Conservation (phyloP, 2,113 vertebrate species). For the Arvicanthis niloticus region DNA sequence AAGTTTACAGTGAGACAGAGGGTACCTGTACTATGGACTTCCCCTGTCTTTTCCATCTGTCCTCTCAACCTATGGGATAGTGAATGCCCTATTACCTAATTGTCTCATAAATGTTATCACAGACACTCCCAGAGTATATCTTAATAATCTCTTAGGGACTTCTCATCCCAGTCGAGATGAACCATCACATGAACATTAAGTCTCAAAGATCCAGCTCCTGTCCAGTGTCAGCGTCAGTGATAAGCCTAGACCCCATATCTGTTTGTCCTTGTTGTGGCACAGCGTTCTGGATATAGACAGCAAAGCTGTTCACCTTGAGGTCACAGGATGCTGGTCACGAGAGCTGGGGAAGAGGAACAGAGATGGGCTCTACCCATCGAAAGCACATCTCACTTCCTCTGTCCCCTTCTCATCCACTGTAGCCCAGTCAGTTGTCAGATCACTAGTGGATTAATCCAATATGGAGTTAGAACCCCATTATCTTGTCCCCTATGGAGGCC, state of each 20-base stretch:
- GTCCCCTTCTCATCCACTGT: not conserved
- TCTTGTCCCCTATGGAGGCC: not conserved
- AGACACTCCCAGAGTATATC: not conserved
- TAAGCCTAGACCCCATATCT: not conserved
- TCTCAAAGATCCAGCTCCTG: rapidly evolving
- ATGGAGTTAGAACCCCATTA: not conserved
- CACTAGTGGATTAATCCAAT: not conserved
- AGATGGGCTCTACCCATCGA: not conserved
- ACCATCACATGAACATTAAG: not conserved
- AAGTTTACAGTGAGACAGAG: not conserved
- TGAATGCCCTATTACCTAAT: not conserved
- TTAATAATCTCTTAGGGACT: not conserved
- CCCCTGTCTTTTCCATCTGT: not conserved
- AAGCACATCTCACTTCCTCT: not conserved
- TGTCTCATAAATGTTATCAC: not conserved
- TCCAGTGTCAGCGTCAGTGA: not conserved
- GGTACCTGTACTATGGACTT: not conserved
- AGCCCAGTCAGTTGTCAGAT: not conserved
- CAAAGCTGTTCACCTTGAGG: not conserved
- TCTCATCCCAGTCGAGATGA: not conserved
- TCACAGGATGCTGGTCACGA: not conserved
- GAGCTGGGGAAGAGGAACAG: not conserved
- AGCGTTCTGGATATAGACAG: not conserved
- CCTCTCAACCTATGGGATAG: too few relatives aligned
- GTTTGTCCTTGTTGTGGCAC: not conserved